These are phyloP conservation scores for Timema cristinae DNA, from an alignment of 2,888 invertebrate genomes.

Conservation along the genomic window DNA sequence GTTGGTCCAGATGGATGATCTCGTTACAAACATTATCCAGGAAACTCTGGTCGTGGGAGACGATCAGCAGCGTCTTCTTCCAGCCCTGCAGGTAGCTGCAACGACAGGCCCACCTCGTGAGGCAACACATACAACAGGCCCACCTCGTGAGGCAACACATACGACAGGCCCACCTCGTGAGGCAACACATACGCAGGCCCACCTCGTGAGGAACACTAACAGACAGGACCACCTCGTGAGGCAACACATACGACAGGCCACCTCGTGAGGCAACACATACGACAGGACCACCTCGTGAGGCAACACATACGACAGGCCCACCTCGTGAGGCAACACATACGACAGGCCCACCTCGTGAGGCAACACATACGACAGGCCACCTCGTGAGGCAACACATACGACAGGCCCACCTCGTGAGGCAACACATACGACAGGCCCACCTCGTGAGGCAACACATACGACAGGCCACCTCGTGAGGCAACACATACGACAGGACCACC, in stretches of 20 bases:
- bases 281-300: no score
- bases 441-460: neutral
- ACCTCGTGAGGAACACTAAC: neutral
- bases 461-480: neutral
- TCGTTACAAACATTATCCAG: constrained; percentile 99
- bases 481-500: neutral
- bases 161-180: neutral
- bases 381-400: no score
- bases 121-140: neutral
- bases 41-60: constrained; percentile 99
- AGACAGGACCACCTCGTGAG: neutral
- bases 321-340: no score
- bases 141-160: neutral
- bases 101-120: constrained; percentile 30
- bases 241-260: neutral
- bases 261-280: no score
- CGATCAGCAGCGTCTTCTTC: constrained; percentile 98
- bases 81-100: constrained; percentile 89
- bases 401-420: constrained; percentile 81
- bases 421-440: constrained; percentile 53
- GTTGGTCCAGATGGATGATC: constrained; percentile 93
- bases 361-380: no score
- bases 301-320: no score
- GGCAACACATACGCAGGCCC: neutral
- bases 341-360: no score